phyloP scores from a whole-genome alignment of 2,888 invertebrate genomes.

The Rhingia rostrata region DNA sequence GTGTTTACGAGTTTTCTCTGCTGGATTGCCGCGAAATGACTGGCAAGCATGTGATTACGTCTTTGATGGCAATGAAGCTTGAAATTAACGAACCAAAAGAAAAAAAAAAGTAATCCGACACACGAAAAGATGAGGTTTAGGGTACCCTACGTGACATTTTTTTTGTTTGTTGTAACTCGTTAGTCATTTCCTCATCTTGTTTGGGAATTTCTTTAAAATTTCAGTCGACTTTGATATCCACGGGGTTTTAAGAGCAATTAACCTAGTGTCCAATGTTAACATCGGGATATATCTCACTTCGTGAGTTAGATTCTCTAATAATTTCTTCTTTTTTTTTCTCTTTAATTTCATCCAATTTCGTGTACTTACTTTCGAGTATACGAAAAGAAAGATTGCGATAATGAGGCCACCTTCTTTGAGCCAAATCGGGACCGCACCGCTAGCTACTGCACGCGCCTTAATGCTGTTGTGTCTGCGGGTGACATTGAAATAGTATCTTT shows the following conservation, averaged over 20 bases:
- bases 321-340: constrained; percentile 24
- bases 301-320: not conserved
- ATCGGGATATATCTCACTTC: not conserved
- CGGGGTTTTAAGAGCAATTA: constrained; percentile 10
- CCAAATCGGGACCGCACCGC: constrained; percentile 49
- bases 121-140: not conserved
- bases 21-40: not conserved
- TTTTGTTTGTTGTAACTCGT: not conserved
- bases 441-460: constrained; percentile 19
- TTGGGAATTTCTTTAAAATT: no score
- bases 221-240: no score
- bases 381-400: constrained; percentile 39
- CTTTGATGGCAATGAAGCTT: not conserved
- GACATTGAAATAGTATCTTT: constrained; percentile 46
- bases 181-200: not conserved
- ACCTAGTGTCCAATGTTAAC: constrained; percentile 34
- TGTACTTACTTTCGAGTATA: constrained; percentile 29
- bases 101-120: not conserved
- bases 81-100: not conserved
- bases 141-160: not conserved
- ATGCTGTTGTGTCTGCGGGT: constrained; percentile 6
- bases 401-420: constrained; percentile 55
- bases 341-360: constrained; percentile 37
- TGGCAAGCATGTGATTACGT: constrained; percentile 1
- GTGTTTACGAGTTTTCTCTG: not conserved